These are phyloP conservation scores for Phymastichus coffea DNA, from an alignment of 1,140 invertebrate genomes.

Conservation along the genomic window DNA sequence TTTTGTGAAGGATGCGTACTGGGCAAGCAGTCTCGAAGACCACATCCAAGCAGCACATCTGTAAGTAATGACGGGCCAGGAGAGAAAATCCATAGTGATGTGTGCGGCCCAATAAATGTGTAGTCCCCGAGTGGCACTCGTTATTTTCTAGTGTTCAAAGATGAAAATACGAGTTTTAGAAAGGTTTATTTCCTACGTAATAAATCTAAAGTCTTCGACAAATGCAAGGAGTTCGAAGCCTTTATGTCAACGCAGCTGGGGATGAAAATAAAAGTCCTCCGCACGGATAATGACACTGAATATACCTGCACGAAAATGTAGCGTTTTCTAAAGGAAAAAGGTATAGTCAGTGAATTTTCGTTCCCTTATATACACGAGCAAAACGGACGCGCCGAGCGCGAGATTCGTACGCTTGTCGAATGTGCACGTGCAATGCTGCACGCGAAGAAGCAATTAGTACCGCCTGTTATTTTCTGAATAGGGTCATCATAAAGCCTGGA, in stretches of 20 bases:
- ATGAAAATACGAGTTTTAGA: background rate
- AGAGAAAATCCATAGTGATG: no score
- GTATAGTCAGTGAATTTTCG: background rate
- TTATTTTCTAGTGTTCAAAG: conserved; percentile 11
- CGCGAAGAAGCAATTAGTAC: conserved; percentile 48
- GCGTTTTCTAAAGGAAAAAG: background rate
- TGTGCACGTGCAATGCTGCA: conserved; percentile 45
- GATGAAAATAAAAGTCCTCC: background rate
- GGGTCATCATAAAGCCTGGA: no score
- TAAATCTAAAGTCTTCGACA: background rate
- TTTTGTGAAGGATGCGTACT: no score
- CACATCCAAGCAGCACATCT: conserved; percentile 5
- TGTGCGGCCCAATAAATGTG: background rate
- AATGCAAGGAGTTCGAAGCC: background rate
- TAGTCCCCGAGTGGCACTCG: background rate
- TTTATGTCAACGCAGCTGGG: background rate
- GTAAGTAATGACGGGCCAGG: background rate
- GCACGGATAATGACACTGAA: background rate
- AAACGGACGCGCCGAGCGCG: conserved; percentile 14
- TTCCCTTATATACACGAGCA: background rate
- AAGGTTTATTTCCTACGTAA: background rate
- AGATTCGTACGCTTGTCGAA: conserved; percentile 16
- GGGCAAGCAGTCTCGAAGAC: conserved; percentile 5
- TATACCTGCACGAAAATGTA: background rate
- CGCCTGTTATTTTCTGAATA: conserved; percentile 19